These are phyloP conservation scores for Acomys russatus DNA, from an alignment of 2,797 vertebrate species.

Conservation along the genomic window DNA sequence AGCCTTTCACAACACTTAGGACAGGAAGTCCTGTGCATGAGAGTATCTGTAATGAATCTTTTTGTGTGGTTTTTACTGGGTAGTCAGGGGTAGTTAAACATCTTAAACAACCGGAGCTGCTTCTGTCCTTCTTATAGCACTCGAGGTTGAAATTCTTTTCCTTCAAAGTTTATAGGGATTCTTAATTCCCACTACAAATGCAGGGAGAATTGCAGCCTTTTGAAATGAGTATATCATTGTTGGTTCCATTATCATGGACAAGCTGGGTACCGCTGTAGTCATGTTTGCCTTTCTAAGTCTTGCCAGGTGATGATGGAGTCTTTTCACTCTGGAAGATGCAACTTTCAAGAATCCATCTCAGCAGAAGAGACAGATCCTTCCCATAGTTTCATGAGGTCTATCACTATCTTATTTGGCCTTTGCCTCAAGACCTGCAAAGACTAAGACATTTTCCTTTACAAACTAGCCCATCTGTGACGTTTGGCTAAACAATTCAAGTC, in stretches of 20 bases:
- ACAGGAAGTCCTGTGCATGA: background rate
- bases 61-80: background rate
- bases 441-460: background rate
- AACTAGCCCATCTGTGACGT: background rate
- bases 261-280: background rate
- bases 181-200: background rate
- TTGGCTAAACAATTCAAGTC: background rate
- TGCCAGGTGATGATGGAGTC: background rate
- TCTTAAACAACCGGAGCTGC: background rate
- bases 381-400: background rate
- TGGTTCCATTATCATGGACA: background rate
- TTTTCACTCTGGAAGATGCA: no score
- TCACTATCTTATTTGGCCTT: background rate
- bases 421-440: background rate
- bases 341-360: background rate
- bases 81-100: background rate
- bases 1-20: constrained; percentile 24
- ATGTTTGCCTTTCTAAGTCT: background rate
- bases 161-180: background rate
- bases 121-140: background rate
- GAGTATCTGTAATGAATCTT: background rate
- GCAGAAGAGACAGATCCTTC: background rate
- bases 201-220: rapidly evolving
- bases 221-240: no score
- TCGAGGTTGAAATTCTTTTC: background rate